These are phyloP conservation scores for Chelonus insularis DNA, from an alignment of 1,140 invertebrate species.

Conservation along the genomic window DNA sequence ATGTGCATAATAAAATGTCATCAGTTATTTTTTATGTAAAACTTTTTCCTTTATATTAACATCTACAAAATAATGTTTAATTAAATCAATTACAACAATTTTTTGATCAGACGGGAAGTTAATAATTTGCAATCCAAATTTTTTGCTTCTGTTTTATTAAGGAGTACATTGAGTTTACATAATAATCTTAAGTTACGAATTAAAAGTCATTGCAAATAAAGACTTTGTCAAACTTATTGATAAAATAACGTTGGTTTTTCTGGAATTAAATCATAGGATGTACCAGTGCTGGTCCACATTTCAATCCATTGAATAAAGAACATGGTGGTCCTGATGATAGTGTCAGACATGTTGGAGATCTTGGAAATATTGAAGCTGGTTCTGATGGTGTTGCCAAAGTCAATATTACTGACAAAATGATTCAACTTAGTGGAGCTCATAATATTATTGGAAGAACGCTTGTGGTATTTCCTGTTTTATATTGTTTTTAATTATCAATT, in stretches of 20 bases:
- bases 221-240: too few relatives aligned
- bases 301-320: constrained; percentile 84
- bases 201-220: too few relatives aligned
- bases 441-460: constrained; percentile 88
- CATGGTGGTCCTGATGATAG: constrained; percentile 81
- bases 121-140: too few relatives aligned
- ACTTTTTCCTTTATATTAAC: too few relatives aligned
- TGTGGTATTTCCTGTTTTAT: constrained; percentile 65
- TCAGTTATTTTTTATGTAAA: too few relatives aligned
- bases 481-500: neutral
- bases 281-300: constrained; percentile 79
- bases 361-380: constrained; percentile 84
- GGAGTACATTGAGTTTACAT: too few relatives aligned
- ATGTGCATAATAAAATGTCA: too few relatives aligned
- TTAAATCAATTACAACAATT: too few relatives aligned
- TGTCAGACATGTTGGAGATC: constrained; percentile 85
- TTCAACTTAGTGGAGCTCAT: constrained; percentile 74
- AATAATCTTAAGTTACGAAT: too few relatives aligned
- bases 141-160: too few relatives aligned
- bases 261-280: neutral
- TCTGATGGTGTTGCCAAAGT: constrained; percentile 75
- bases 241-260: neutral
- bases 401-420: constrained; percentile 73
- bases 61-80: too few relatives aligned
- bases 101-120: too few relatives aligned